Evolutionary conservation across 35 echinoderm and acorn worm genomes (phyloP).

Genomic region (Nesometra sesokonis): DNA sequence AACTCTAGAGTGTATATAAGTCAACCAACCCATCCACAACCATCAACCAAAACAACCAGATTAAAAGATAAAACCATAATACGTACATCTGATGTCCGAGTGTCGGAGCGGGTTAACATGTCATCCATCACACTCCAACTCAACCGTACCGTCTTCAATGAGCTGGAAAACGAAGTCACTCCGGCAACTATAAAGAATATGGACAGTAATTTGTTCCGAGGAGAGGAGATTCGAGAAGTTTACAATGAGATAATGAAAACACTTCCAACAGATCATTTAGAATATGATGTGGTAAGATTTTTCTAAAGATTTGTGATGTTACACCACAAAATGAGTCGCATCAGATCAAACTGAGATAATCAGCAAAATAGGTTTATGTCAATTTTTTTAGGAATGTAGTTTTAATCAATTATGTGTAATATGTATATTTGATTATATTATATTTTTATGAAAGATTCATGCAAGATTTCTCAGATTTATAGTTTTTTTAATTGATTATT

Average conservation of each 20-base stretch:
- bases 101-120: slow-evolving; percentile 72
- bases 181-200: slow-evolving; percentile 69
- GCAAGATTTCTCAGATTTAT: background rate
- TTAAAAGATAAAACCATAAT: slow-evolving; percentile 67
- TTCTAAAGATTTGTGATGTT: too few relatives aligned
- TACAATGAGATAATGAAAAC: slow-evolving; percentile 95
- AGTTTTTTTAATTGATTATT: too few relatives aligned
- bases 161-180: slow-evolving; percentile 65
- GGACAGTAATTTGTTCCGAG: slow-evolving; percentile 87
- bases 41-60: slow-evolving; percentile 65
- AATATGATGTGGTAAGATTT: slow-evolving; percentile 66
- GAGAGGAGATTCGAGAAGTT: slow-evolving; percentile 94
- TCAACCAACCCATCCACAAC: slow-evolving; percentile 86
- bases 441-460: background rate
- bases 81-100: slow-evolving; percentile 79
- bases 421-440: too few relatives aligned
- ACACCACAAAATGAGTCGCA: too few relatives aligned
- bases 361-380: too few relatives aligned
- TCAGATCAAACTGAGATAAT: too few relatives aligned
- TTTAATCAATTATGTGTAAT: too few relatives aligned
- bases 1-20: background rate
- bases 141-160: slow-evolving; percentile 92
- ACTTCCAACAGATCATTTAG: slow-evolving; percentile 65
- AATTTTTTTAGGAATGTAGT: too few relatives aligned
- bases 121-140: slow-evolving; percentile 67